Evolutionary conservation across 2,113 vertebrate genomes (phyloP).

Genomic region (Haemorhous mexicanus): DNA sequence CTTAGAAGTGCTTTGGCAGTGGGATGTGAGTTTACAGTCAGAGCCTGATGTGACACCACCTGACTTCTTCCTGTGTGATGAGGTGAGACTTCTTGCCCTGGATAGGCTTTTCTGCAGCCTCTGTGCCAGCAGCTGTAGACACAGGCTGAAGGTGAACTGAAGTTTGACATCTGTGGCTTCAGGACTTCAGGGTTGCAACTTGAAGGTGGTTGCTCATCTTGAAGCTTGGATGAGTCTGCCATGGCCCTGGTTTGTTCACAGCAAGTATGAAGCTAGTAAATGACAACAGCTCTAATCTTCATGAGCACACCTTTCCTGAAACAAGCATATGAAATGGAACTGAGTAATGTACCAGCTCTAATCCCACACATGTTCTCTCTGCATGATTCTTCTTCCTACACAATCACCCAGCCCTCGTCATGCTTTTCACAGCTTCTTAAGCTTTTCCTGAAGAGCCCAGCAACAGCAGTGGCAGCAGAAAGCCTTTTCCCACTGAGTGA

Average conservation of each 20-base stretch:
- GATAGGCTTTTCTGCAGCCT: not conserved
- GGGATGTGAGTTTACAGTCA: not conserved
- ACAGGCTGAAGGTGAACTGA: not conserved
- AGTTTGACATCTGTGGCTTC: not conserved
- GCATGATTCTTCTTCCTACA: constrained; percentile 35
- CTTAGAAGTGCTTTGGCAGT: not conserved
- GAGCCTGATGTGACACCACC: not conserved
- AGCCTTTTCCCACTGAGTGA: not conserved
- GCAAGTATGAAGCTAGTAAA: not conserved
- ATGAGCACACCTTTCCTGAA: not conserved
- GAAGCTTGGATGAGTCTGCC: not conserved
- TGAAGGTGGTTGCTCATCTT: not conserved
- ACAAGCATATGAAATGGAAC: not conserved
- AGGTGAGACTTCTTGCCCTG: not conserved
- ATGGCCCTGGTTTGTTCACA: not conserved
- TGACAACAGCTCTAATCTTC: not conserved
- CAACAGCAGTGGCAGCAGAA: not conserved
- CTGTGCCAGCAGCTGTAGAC: not conserved
- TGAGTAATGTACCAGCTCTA: not conserved
- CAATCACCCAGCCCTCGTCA: not conserved
- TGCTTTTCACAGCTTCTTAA: not conserved
- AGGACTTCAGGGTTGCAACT: not conserved
- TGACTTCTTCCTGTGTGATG: not conserved
- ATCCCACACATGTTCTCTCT: constrained; percentile 35
- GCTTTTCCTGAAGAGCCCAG: not conserved